These are phyloP conservation scores for Halichoeres trimaculatus DNA, from an alignment of 2,113 vertebrate species.

Conservation along the genomic window DNA sequence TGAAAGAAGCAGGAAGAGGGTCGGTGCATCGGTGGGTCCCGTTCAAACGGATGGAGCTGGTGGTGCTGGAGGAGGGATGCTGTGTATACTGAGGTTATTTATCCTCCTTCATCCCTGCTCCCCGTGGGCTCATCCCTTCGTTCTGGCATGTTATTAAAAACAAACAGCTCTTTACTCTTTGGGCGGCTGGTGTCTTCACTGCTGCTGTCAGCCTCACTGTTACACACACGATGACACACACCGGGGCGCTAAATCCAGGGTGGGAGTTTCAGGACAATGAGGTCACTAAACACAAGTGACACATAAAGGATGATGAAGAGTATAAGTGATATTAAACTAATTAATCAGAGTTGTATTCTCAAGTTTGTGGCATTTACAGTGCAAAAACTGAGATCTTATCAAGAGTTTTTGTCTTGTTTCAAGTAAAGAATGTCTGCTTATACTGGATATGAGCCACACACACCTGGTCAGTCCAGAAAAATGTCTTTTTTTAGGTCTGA, in stretches of 20 bases:
- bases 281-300: slow-evolving; percentile 31
- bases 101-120: slow-evolving; percentile 43
- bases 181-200: slow-evolving; percentile 38
- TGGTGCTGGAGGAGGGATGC: slow-evolving; percentile 32
- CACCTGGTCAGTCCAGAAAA: no score
- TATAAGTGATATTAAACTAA: no score
- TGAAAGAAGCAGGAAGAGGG: neutral
- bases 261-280: slow-evolving; percentile 34
- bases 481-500: no score
- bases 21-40: slow-evolving; percentile 2
- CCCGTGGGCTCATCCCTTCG: slow-evolving; percentile 51
- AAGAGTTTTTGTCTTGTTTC: no score
- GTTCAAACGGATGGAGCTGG: slow-evolving; percentile 6
- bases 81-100: slow-evolving; percentile 57
- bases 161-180: slow-evolving; percentile 69
- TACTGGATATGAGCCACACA: no score
- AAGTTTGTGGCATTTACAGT: neutral
- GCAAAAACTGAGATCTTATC: no score
- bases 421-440: no score
- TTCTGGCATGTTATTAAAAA: slow-evolving; percentile 75
- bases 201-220: slow-evolving; percentile 16
- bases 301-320: neutral
- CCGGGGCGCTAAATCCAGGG: slow-evolving; percentile 26
- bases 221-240: slow-evolving; percentile 14
- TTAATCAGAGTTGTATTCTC: neutral